Base-by-base conservation (phyloP, 2,113 vertebrate species). In the Manacus vitellinus region DNA sequence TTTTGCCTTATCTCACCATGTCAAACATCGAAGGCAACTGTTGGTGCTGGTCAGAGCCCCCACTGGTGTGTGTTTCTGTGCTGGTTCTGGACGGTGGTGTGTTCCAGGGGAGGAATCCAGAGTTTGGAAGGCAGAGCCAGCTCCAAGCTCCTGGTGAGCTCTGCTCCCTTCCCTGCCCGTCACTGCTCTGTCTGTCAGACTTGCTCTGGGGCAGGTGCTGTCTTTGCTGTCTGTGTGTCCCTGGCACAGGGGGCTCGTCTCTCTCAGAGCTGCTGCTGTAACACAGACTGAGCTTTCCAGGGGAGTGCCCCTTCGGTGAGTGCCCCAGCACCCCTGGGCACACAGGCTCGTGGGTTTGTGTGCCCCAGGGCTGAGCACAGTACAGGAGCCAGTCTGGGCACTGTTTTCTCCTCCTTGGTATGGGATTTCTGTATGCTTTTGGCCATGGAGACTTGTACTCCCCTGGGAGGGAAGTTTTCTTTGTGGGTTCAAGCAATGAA, bases 401-500 rank as follows among this genome's bases (percentile, higher is more conserved):
- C 39, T 30, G 68, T 4, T 1, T 49, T 49, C 35, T 73, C 47
- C 35, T 46, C 43, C 37, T 37, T 66, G 51, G 6, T 20, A 8
- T 30, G 52, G 66, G 68, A 19, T 78, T 92, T 71, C 73, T 37
- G 0, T 20, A 1, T 21, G 46, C 67, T 88, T 59, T 70, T 70
- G 85, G 37, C 62, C 22, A 4, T 17, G 15, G 47, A 56, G 24
- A 24, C 37, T 58, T 13, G 33, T 3, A 3, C 10, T 92, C 5
- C 21, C 27, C 54, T 52, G 30, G 54, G 46, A 89, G 74, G 71
- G 84, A 79, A 65, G 55, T 70, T 92, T 93, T 92, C 12, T 88
- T 85, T 79, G 87, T 0, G 23, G 37, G 56, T 93, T 92, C 70
- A 12, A 87, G 77, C 89, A 63, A 49, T 72, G 80, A 74, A 89